Evolutionary conservation across 1,140 invertebrate species (phyloP), one percentile per base, ranked within the genome.

Genomic region (Ptiloglossa arizonensis): DNA sequence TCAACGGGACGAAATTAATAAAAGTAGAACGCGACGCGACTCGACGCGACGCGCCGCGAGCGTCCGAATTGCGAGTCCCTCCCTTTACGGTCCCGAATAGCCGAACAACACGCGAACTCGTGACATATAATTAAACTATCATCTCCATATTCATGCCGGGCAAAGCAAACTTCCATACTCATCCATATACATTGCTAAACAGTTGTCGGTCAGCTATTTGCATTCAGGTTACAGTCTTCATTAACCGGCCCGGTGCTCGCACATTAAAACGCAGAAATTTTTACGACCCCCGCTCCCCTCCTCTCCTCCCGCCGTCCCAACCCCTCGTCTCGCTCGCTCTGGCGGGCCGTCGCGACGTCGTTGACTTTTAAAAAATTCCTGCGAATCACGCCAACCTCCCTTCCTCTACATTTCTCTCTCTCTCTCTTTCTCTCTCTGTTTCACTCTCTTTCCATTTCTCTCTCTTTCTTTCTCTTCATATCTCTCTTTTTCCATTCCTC

Each of bases 111-210:
- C 54, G 68, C 75, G n/a, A 77, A 71, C 75, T 70, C 68, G 75
- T 70, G 56, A 70, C 75, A 70, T 77, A 77, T 77, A 77, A 77
- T 77, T 70, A 77, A 77, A 77, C 68, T 70, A 77, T 77, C 75
- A 77, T 77, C 75, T 77, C 75, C 75, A 77, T 77, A 77, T 77
- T 77, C 75, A 77, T 77, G 68, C 67, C 27, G 48, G n/a, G 46
- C 48, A 77, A 71, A 77, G 57, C 75, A 77, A 70, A 71, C 75
- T 77, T 77, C 73, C 66, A 69, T 68, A 76, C 73, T 76, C 75
- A 70, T 77, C 75, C 68, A 77, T 77, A 77, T 77, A 70, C 57
- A 70, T 70, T 70, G 67, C 75, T 70, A 77, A 77, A 77, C 68
- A 77, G 68, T 70, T 77, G 67, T 70, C 75, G 73, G 73, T 76